These are phyloP conservation scores for Conus canariensis DNA, from an alignment of 2,888 invertebrate genomes.

Conservation along the genomic window DNA sequence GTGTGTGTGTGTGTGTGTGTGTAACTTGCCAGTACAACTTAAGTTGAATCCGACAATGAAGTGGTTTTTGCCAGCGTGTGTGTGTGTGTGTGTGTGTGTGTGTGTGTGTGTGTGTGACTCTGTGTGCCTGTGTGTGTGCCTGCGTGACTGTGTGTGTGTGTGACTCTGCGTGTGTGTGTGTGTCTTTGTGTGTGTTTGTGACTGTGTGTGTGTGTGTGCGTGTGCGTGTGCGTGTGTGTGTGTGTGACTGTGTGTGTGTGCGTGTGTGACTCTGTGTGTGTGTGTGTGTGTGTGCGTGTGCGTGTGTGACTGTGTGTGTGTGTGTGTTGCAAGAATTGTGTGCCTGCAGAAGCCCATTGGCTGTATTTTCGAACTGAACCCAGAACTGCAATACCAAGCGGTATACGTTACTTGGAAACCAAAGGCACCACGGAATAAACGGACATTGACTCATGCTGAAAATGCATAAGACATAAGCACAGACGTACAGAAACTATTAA, in stretches of 20 bases:
- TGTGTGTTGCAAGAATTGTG: too few relatives aligned
- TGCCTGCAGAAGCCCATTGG: too few relatives aligned
- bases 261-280: neutral
- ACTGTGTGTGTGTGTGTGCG: neutral
- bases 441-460: too few relatives aligned
- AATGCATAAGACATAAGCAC: too few relatives aligned
- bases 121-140: neutral
- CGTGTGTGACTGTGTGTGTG: neutral
- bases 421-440: too few relatives aligned
- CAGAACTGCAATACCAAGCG: too few relatives aligned
- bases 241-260: neutral
- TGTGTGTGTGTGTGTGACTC: neutral
- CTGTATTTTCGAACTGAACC: too few relatives aligned
- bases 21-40: neutral
- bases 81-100: neutral
- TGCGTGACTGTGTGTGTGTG: neutral
- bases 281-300: neutral
- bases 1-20: neutral
- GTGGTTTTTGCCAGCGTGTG: neutral
- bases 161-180: neutral
- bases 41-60: neutral
- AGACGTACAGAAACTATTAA: too few relatives aligned
- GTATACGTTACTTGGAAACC: too few relatives aligned
- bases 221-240: too few relatives aligned
- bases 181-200: neutral